Conservation (phyloP, 2,888 invertebrate species). For the Rotaria macrura region DNA sequence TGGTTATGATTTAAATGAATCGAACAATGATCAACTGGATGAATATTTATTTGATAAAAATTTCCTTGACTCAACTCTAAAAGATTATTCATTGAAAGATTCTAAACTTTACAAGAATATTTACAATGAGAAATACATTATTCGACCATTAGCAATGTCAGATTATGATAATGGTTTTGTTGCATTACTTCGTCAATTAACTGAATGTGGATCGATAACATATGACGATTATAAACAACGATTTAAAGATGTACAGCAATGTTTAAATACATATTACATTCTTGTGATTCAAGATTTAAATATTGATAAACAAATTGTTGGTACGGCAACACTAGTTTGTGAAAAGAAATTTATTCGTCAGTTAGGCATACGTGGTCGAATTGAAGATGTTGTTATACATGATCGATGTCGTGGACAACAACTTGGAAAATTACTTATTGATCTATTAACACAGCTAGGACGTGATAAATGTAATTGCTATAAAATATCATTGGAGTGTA, state of each 20-base stretch:
- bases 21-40: neutral
- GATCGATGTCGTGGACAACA: constrained; percentile 27
- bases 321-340: constrained; percentile 26
- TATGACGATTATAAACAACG: constrained; percentile 24
- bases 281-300: constrained; percentile 26
- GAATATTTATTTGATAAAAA: neutral
- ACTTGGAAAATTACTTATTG: constrained; percentile 24
- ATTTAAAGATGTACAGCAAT: constrained; percentile 27
- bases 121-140: neutral
- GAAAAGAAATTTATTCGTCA: constrained; percentile 33
- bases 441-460: constrained; percentile 20
- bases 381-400: constrained; percentile 31
- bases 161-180: constrained; percentile 24
- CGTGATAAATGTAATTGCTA: constrained; percentile 22
- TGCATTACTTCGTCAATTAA: constrained; percentile 24
- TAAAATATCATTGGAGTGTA: constrained; percentile 32
- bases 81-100: neutral
- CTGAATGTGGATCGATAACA: constrained; percentile 22
- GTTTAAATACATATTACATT: constrained; percentile 25
- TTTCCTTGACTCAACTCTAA: neutral
- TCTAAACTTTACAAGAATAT: neutral
- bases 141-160: constrained; percentile 24
- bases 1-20: neutral
- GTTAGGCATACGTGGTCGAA: constrained; percentile 25
- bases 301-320: constrained; percentile 15